A percentile compares a stretch with the other conserved stretches of the same genome.
Conservation (phyloP, 2,888 invertebrate species). For the Metacarcinus magister region DNA sequence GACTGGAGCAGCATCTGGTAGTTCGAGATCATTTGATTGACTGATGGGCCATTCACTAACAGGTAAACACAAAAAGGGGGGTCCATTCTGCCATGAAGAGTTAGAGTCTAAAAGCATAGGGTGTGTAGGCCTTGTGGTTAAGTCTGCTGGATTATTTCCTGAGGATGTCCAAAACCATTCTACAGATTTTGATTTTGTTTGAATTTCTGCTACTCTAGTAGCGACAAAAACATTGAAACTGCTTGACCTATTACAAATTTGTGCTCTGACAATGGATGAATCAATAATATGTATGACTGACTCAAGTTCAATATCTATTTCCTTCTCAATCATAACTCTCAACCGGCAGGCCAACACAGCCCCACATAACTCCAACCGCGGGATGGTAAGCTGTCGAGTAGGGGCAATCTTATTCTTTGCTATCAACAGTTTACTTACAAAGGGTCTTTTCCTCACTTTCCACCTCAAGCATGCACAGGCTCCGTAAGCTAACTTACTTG, state of each 20-base stretch:
- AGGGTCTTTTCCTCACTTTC: not conserved
- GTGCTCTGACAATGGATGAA: not conserved
- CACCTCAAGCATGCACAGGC: conserved; percentile 60
- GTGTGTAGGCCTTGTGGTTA: not conserved
- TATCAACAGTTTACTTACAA: not conserved
- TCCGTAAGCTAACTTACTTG: conserved; percentile 22
- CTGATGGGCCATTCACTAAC: conserved; percentile 60
- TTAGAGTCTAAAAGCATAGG: not conserved
- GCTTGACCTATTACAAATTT: not conserved
- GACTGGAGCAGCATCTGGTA: not conserved
- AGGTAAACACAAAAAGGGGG: not conserved
- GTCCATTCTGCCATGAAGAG: conserved; percentile 61
- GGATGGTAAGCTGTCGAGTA: conserved; percentile 40
- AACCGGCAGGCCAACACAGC: conserved; percentile 41
- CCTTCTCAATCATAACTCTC: not conserved
- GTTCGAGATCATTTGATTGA: not conserved
- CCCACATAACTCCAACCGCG: conserved; percentile 57
- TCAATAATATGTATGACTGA: not conserved
- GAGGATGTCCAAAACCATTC: conserved; percentile 52
- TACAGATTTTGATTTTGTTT: not conserved
- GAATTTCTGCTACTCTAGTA: conserved; percentile 52
- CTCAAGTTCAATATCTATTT: not conserved
- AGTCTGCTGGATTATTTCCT: conserved; percentile 34
- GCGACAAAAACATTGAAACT: conserved; percentile 32
- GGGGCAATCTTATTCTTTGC: conserved; percentile 66